These are phyloP conservation scores for Iselma pallidipennis DNA, from an alignment of 2,888 invertebrate genomes.

Conservation along the genomic window DNA sequence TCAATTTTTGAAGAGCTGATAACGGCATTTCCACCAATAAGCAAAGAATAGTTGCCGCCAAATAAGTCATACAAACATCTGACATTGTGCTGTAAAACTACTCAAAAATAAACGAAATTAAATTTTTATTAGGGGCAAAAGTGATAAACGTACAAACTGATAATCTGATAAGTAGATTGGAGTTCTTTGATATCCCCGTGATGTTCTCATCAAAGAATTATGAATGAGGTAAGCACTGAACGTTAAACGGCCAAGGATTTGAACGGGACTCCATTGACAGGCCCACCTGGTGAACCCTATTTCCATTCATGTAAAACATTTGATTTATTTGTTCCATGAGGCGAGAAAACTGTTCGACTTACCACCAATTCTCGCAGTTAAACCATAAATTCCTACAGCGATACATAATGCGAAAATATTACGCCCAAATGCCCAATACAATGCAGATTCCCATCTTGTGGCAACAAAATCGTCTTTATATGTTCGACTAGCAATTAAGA, in stretches of 20 bases:
- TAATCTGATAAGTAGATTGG: constrained; percentile 34
- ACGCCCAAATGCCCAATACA: constrained; percentile 49
- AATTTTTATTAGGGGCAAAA: neutral
- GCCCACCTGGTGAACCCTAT: constrained; percentile 40
- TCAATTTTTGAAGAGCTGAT: constrained; percentile 43
- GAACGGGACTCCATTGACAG: constrained; percentile 35
- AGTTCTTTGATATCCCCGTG: constrained; percentile 32
- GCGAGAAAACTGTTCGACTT: no score
- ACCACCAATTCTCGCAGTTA: constrained; percentile 39
- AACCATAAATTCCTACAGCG: constrained; percentile 33
- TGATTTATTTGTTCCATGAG: no score
- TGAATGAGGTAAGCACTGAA: constrained; percentile 45
- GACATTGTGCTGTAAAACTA: constrained; percentile 32
- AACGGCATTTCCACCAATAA: constrained; percentile 46
- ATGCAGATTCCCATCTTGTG: constrained; percentile 50
- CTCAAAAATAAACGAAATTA: constrained; percentile 15
- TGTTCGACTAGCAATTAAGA: constrained; percentile 38
- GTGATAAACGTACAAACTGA: constrained; percentile 31
- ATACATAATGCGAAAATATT: constrained; percentile 28
- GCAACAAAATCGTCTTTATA: constrained; percentile 46
- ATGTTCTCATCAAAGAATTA: constrained; percentile 31
- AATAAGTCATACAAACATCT: constrained; percentile 37
- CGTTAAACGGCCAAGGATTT: constrained; percentile 42
- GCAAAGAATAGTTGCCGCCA: constrained; percentile 39
- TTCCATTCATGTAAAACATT: no score